Evolutionary conservation across 2,797 vertebrate genomes (phyloP).

Genomic region (Halcyon chelicuti): DNA sequence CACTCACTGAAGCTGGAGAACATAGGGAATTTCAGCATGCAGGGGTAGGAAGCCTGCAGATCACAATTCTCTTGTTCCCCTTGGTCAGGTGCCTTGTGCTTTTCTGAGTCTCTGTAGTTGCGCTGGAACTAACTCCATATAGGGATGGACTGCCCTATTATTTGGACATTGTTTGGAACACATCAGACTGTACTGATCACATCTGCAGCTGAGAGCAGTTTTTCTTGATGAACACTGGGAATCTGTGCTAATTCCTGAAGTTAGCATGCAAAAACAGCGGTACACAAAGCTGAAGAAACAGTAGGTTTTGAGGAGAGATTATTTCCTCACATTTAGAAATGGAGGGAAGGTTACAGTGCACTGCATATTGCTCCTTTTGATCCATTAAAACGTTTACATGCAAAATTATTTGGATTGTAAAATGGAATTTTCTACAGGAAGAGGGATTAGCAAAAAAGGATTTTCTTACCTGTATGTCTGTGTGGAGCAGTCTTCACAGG

Average conservation of each 20-base stretch:
- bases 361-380: neutral
- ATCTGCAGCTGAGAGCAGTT: neutral
- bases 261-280: neutral
- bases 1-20: neutral
- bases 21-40: neutral
- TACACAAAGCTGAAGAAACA: neutral
- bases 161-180: neutral
- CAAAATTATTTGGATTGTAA: neutral
- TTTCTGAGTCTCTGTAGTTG: neutral
- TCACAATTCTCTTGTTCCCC: neutral
- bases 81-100: neutral
- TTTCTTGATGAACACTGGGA: neutral
- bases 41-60: neutral
- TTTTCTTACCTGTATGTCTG: constrained; percentile 71
- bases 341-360: neutral
- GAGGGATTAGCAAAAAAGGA: constrained; percentile 22
- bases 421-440: neutral
- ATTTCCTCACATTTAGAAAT: neutral
- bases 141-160: neutral
- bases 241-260: neutral
- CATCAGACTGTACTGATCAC: neutral
- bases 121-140: neutral
- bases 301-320: neutral
- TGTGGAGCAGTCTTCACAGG: neutral
- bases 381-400: neutral